These are phyloP conservation scores for Dendrocincla tyrannina DNA, from an alignment of 2,797 vertebrate species.

Conservation along the genomic window DNA sequence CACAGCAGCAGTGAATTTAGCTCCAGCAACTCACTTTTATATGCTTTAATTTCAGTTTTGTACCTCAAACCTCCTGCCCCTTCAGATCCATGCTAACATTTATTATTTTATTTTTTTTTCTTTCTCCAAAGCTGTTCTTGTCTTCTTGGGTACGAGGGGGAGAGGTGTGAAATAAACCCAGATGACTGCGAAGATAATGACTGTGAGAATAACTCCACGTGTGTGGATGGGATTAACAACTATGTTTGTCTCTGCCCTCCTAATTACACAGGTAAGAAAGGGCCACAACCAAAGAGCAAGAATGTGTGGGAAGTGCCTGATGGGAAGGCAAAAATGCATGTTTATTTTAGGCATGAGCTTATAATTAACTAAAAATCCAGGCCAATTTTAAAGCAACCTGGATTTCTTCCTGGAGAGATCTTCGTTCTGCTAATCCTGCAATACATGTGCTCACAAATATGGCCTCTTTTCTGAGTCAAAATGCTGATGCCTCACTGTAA, in stretches of 20 bases:
- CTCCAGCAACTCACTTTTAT: neutral
- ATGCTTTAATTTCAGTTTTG: neutral
- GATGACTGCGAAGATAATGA: constrained; percentile 98
- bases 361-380: neutral
- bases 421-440: neutral
- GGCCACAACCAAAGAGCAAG: neutral
- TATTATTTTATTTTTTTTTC: neutral
- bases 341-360: neutral
- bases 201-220: constrained; percentile 97
- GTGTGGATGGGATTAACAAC: constrained; percentile 95
- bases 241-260: constrained; percentile 91
- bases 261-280: constrained; percentile 85
- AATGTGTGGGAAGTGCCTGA: neutral
- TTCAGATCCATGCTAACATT: neutral
- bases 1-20: neutral
- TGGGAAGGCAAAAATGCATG: neutral
- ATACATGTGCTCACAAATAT: neutral
- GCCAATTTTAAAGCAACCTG: neutral
- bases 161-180: constrained; percentile 90
- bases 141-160: constrained; percentile 89
- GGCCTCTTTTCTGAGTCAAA: neutral
- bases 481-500: neutral
- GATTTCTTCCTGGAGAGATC: neutral
- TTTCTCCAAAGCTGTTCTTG: constrained; percentile 86
- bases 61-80: neutral